Evolutionary conservation across 2,888 invertebrate genomes (phyloP).

Genomic region (Uropetala carovei): DNA sequence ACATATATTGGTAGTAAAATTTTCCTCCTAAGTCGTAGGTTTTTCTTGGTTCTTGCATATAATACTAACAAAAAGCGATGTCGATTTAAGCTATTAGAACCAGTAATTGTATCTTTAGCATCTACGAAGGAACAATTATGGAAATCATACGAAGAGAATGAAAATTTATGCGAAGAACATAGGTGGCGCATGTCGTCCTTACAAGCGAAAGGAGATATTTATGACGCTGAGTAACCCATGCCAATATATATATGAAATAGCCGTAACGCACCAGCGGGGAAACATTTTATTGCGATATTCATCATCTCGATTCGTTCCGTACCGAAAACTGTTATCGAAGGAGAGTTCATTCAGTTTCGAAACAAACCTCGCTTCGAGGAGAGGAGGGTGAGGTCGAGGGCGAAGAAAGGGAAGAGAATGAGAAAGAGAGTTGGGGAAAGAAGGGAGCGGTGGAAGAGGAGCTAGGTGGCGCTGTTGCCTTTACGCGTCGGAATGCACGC

Average conservation of each 20-base stretch:
- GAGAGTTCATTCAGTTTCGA: conserved; percentile 11
- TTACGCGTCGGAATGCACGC: not conserved
- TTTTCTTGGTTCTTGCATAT: too few species aligned
- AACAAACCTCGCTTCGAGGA: not conserved
- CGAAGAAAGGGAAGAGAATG: not conserved
- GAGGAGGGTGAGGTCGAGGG: not conserved
- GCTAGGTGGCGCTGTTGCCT: not conserved
- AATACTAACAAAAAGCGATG: too few species aligned
- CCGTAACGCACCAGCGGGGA: not conserved
- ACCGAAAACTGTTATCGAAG: conserved; percentile 2
- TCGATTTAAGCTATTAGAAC: too few species aligned
- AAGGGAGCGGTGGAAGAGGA: not conserved
- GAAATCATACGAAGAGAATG: too few species aligned
- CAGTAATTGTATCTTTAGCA: too few species aligned
- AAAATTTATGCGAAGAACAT: not conserved
- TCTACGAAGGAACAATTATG: too few species aligned
- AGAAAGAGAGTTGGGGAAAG: not conserved
- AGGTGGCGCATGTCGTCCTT: not conserved
- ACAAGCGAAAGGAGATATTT: not conserved
- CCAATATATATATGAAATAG: not conserved
- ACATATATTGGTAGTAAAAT: too few species aligned
- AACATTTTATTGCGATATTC: not conserved
- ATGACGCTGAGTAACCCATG: not conserved
- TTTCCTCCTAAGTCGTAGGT: too few species aligned
- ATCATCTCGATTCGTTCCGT: conserved; percentile 11